phyloP scores from a whole-genome alignment of 2,888 invertebrate species.

The Apamea sordens region DNA sequence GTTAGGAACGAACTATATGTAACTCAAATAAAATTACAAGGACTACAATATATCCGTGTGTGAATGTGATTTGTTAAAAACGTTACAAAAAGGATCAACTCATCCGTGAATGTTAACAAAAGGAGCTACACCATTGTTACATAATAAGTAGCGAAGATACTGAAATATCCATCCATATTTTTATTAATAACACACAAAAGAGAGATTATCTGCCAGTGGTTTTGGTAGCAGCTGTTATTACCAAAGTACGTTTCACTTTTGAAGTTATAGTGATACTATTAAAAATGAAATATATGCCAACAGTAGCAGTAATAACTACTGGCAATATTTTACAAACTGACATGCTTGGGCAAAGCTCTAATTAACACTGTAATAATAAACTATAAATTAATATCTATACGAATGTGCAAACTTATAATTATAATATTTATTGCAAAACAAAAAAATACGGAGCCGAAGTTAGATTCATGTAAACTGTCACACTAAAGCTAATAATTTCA shows the following conservation, averaged over 20 bases:
- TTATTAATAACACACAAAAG: constrained; percentile 90
- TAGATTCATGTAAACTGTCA: constrained; percentile 28
- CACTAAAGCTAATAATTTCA: constrained; percentile 19
- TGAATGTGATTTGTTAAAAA: constrained; percentile 74
- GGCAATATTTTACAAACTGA: constrained; percentile 29
- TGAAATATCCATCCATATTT: constrained; percentile 87
- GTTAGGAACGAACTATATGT: constrained; percentile 6
- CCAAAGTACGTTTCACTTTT: constrained; percentile 50
- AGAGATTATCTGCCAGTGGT: constrained; percentile 87
- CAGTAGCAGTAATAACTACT: constrained; percentile 31
- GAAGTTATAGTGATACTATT: constrained; percentile 48
- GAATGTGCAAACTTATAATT: constrained; percentile 27
- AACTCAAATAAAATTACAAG: constrained; percentile 52
- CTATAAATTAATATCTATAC: constrained; percentile 16
- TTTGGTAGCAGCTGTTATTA: constrained; percentile 84
- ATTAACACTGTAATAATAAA: constrained; percentile 46
- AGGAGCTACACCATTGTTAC: constrained; percentile 83
- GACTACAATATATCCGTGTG: constrained; percentile 48
- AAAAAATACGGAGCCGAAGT: constrained; percentile 24
- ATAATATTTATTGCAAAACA: constrained; percentile 47
- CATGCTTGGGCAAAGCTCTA: constrained; percentile 42
- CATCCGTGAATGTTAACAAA: constrained; percentile 87
- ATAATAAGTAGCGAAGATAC: constrained; percentile 83
- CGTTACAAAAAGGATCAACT: constrained; percentile 80
- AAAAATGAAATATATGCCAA: constrained; percentile 30